phyloP scores from a whole-genome alignment of 35 echinoderm and acorn worm species.

The Antedon bifida region DNA sequence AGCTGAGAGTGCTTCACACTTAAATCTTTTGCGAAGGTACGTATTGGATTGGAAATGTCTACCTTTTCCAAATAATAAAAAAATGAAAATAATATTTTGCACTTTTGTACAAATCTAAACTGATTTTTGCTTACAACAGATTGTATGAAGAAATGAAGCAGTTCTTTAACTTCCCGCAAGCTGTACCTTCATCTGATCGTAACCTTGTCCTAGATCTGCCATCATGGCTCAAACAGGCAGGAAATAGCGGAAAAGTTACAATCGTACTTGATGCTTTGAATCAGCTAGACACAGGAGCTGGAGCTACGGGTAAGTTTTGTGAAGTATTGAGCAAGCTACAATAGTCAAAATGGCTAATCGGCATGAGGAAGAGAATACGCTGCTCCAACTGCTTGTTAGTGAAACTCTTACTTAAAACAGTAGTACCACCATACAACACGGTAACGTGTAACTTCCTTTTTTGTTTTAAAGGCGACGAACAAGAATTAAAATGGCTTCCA shows the following conservation, averaged over 20 bases:
- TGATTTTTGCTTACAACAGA: slow-evolving; percentile 14
- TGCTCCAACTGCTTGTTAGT: too few species aligned
- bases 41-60: too few species aligned
- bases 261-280: slow-evolving; percentile 80
- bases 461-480: slow-evolving; percentile 41
- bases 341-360: too few species aligned
- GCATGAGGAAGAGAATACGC: too few species aligned
- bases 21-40: slow-evolving; percentile 63
- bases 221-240: slow-evolving; percentile 61
- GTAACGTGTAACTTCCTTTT: too few species aligned
- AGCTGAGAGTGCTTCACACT: slow-evolving; percentile 74
- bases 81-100: too few species aligned
- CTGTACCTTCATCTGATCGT: slow-evolving; percentile 52
- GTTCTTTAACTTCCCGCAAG: slow-evolving; percentile 35
- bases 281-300: slow-evolving; percentile 73
- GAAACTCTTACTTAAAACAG: too few species aligned
- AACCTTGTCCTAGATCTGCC: slow-evolving; percentile 68
- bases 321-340: background rate
- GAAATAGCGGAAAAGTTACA: slow-evolving; percentile 26
- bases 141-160: slow-evolving; percentile 63
- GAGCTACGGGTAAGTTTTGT: slow-evolving; percentile 10
- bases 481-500: slow-evolving; percentile 62
- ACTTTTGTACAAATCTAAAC: too few species aligned
- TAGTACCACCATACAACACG: too few species aligned
- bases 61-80: too few species aligned